Evolutionary conservation across 2,888 invertebrate species (phyloP).

Genomic region (Cephus spinipes): DNA sequence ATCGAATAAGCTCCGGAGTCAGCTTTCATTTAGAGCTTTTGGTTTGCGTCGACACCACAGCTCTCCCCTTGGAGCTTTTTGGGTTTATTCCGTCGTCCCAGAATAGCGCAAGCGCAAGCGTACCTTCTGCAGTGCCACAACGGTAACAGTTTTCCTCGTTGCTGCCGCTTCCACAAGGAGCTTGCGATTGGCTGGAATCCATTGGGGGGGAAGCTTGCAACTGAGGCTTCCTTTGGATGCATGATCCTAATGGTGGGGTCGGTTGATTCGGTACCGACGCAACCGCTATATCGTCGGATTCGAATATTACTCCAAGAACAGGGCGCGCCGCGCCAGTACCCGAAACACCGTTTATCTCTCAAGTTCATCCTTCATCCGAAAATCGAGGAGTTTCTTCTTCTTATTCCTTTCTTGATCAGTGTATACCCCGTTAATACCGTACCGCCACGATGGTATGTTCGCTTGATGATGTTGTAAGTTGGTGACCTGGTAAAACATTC

Average conservation of each 20-base stretch:
- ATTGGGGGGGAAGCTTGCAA: constrained; percentile 18
- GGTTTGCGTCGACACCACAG: neutral
- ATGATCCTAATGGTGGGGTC: constrained; percentile 24
- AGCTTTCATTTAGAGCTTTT: neutral
- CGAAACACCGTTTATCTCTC: constrained; percentile 26
- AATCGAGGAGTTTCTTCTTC: neutral
- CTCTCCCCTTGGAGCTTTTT: constrained; percentile 4
- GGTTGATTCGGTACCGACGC: constrained; percentile 39
- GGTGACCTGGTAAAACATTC: constrained; percentile 61
- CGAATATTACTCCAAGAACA: constrained; percentile 57
- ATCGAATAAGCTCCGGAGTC: neutral
- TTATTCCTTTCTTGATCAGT: constrained; percentile 23
- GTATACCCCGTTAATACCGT: constrained; percentile 28
- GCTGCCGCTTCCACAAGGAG: constrained; percentile 34
- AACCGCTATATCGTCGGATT: constrained; percentile 62
- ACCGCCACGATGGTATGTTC: constrained; percentile 65
- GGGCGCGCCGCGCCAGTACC: constrained; percentile 45
- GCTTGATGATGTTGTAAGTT: constrained; percentile 65
- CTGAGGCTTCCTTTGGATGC: constrained; percentile 14
- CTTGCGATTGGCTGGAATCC: constrained; percentile 47
- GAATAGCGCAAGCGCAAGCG: constrained; percentile 20
- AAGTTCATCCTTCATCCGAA: constrained; percentile 8
- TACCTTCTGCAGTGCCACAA: constrained; percentile 40
- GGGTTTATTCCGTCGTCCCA: constrained; percentile 13
- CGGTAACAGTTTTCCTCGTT: constrained; percentile 32